Conservation (phyloP, 2,113 vertebrate genomes). For the Clarias magur region DNA sequence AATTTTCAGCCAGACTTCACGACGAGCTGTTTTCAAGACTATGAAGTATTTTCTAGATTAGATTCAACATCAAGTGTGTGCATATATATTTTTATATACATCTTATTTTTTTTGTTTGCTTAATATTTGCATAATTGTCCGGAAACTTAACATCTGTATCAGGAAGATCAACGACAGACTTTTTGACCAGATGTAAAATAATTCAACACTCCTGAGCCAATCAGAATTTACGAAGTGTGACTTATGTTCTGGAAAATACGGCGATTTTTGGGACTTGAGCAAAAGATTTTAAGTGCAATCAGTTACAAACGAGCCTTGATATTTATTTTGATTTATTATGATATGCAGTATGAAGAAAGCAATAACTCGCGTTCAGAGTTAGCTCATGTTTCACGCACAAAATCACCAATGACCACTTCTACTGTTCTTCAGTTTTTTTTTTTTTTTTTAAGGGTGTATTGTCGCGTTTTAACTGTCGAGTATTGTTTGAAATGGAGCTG, state of each 20-base stretch:
- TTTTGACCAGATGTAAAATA: not conserved
- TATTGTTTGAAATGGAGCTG: slow-evolving; percentile 49
- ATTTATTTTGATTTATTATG: slow-evolving; percentile 78
- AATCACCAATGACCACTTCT: slow-evolving; percentile 62
- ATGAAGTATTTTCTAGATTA: not conserved
- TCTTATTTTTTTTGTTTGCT: not conserved
- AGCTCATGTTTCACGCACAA: slow-evolving; percentile 14
- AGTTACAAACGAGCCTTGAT: slow-evolving; percentile 80
- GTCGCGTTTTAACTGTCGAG: slow-evolving; percentile 39
- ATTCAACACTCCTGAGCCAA: not conserved
- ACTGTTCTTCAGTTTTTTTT: slow-evolving; percentile 56
- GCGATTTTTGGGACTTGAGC: slow-evolving; percentile 66
- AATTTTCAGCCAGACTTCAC: not conserved
- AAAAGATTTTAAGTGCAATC: slow-evolving; percentile 86
- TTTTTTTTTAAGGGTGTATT: slow-evolving; percentile 37
- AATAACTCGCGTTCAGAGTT: slow-evolving; percentile 69
- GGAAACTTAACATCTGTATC: too few species aligned
- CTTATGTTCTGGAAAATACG: slow-evolving; percentile 69
- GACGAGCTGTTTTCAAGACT: not conserved
- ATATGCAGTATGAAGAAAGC: slow-evolving; percentile 80
- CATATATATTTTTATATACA: not conserved
- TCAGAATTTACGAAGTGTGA: not conserved
- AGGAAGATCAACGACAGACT: not conserved
- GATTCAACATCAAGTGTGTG: not conserved
- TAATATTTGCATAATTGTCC: not conserved